Evolutionary conservation across 2,797 vertebrate genomes (phyloP), one percentile per base, ranked within the genome.

Genomic region (Arrhamphus sclerolepis): DNA sequence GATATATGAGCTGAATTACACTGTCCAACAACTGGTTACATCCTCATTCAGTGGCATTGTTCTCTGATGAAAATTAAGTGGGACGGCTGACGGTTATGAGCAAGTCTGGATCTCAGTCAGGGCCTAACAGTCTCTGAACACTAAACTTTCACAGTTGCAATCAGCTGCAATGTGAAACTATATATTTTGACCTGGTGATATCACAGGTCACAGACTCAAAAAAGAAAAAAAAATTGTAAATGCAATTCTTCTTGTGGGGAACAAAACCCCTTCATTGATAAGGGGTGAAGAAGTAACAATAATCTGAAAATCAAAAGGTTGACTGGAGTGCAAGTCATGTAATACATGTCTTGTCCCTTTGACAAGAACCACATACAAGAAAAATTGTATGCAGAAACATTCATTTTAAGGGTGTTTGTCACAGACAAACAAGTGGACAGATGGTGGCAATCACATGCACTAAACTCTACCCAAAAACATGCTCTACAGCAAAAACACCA

Each of bases 91-190:
- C 51, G 19, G 38, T 19, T 44, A n/a, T 40, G 51, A 57, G 44
- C 17, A 54, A 68, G 28, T 28, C 34, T 67, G 56, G 69, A 59
- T 41, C 28, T 52, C 5, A 42, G 41, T 49, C 46, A 46, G 18
- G 48, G 41, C 21, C n/a, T 26, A 16, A 39, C 70, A 44, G 50
- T 59, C 56, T 62, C 61, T 41, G 72, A 78, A 19, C 52, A 54
- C 53, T 53, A 62, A n/a, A 52, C 17, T 67, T 40, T 76, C 62
- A 75, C 58, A 57, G 42, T 74, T 63, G 62, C 46, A 34, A 64
- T 78, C 59, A 65, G 77, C 71, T 68, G 60, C 19, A 47, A 50
- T 24, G 38, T 29, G 21, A 69, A 67, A 70, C n/a, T n/a, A 44
- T 22, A 56, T 44, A 62, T 46, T 70, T 62, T 75, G 64, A 83